Evolutionary conservation across 1,140 invertebrate genomes (phyloP).

Genomic region (Heliconius eleuchia): DNA sequence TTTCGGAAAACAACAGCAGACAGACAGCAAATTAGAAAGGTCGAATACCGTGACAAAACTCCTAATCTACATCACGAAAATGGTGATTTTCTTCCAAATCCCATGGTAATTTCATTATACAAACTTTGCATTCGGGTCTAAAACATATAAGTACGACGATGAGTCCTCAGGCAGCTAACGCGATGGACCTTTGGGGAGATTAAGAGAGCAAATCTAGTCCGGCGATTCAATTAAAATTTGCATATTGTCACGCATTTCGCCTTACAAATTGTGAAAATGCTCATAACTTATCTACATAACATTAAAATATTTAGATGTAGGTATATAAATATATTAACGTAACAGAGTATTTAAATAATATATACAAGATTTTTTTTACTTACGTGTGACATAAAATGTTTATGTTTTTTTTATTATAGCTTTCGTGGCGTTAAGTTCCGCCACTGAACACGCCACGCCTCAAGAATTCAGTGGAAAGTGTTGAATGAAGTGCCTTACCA

Average conservation of each 20-base stretch:
- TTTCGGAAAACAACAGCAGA: too few relatives aligned
- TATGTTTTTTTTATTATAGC: too few relatives aligned
- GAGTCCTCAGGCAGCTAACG: conserved; percentile 42
- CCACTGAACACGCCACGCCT: too few relatives aligned
- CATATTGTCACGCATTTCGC: conserved; percentile 41
- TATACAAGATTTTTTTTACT: not conserved
- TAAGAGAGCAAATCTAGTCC: conserved; percentile 49
- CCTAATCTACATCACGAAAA: conserved; percentile 25
- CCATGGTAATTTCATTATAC: conserved; percentile 42
- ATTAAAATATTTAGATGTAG: conserved; percentile 1
- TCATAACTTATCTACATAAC: conserved; percentile 17
- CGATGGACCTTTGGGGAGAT: conserved; percentile 49
- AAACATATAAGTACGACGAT: conserved; percentile 45
- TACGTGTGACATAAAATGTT: too few relatives aligned
- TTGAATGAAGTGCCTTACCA: too few relatives aligned
- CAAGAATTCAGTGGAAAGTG: too few relatives aligned
- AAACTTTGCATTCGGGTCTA: conserved; percentile 43
- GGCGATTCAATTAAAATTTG: conserved; percentile 60
- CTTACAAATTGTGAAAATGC: conserved; percentile 33
- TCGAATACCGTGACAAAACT: conserved; percentile 14
- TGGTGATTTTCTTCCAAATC: conserved; percentile 35
- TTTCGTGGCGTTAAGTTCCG: too few relatives aligned
- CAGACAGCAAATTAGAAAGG: not conserved
- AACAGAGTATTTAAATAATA: not conserved
- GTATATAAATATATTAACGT: not conserved